phyloP scores from a whole-genome alignment of 2,888 invertebrate species.

The Chaitophorus viminalis region DNA sequence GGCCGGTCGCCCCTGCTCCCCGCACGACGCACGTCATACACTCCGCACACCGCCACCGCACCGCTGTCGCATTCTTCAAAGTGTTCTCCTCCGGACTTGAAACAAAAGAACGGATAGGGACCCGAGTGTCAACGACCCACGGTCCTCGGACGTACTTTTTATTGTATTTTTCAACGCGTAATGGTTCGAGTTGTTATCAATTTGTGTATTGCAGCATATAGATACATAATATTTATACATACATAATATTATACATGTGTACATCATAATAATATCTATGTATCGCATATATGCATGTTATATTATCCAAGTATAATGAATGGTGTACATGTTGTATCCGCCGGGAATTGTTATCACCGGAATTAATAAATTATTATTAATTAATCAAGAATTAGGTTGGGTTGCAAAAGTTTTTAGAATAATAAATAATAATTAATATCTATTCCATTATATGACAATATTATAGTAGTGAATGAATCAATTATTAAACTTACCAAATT shows the following conservation, averaged over 20 bases:
- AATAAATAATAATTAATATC: neutral
- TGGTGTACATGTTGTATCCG: slow-evolving; percentile 4
- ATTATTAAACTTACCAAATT: neutral
- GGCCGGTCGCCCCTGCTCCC: slow-evolving; percentile 12
- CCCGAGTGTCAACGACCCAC: slow-evolving; percentile 55
- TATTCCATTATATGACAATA: neutral
- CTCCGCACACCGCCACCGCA: neutral
- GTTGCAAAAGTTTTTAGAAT: neutral
- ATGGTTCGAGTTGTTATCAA: slow-evolving; percentile 14
- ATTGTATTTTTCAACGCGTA: neutral
- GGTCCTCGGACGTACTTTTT: slow-evolving; percentile 41
- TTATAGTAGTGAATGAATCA: neutral
- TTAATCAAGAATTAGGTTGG: slow-evolving; percentile 8
- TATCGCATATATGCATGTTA: too few relatives aligned
- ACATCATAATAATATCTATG: too few relatives aligned
- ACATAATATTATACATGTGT: neutral
- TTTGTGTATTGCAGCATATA: neutral
- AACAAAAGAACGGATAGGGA: slow-evolving; percentile 59
- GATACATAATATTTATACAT: neutral
- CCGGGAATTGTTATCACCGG: slow-evolving; percentile 45
- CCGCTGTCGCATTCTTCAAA: slow-evolving; percentile 35
- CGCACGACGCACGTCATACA: neutral
- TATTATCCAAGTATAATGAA: neutral
- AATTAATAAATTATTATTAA: slow-evolving; percentile 36
- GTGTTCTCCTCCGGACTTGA: slow-evolving; percentile 42